A percentile compares a stretch with the other conserved stretches of the same genome.
Evolutionary conservation across 1,140 invertebrate genomes (phyloP).

Genomic region (Drosophila azteca): DNA sequence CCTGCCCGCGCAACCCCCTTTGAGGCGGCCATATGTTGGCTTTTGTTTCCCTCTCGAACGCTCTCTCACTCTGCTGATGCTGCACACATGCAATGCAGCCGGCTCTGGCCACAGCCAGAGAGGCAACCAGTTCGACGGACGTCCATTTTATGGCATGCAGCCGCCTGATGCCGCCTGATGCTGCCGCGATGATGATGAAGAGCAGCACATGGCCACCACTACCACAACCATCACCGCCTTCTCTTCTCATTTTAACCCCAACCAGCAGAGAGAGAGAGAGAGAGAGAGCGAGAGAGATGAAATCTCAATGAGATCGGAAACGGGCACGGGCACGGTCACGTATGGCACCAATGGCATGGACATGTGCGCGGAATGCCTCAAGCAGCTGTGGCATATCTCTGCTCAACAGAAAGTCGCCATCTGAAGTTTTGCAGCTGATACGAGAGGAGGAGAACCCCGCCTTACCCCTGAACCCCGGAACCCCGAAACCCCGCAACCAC

Average conservation of each 20-base stretch:
- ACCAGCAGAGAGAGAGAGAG: neutral
- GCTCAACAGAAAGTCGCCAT: conserved; percentile 20
- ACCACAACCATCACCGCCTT: conserved; percentile 47
- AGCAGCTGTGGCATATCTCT: conserved; percentile 63
- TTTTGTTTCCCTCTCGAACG: conserved; percentile 9
- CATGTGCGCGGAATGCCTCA: conserved; percentile 74
- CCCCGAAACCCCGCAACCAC: neutral
- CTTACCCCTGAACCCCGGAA: neutral
- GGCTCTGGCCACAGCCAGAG: conserved; percentile 30
- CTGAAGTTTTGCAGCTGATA: conserved; percentile 50
- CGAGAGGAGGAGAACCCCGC: conserved; percentile 7
- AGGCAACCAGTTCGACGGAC: conserved; percentile 69
- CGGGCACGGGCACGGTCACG: conserved; percentile 8
- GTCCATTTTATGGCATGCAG: conserved; percentile 69
- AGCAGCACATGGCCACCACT: conserved; percentile 65
- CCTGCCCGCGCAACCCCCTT: conserved; percentile 43
- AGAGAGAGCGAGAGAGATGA: conserved; percentile 1
- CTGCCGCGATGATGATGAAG: conserved; percentile 26
- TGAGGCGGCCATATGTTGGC: too few relatives aligned
- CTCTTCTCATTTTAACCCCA: conserved; percentile 57
- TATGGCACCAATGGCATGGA: conserved; percentile 27
- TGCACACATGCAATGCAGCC: conserved; percentile 67
- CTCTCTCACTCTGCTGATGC: conserved; percentile 38
- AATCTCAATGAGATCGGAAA: conserved; percentile 46
- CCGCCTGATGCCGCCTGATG: conserved; percentile 15